These are phyloP conservation scores for Lepus europaeus DNA, from an alignment of 2,113 vertebrate genomes.

Conservation along the genomic window DNA sequence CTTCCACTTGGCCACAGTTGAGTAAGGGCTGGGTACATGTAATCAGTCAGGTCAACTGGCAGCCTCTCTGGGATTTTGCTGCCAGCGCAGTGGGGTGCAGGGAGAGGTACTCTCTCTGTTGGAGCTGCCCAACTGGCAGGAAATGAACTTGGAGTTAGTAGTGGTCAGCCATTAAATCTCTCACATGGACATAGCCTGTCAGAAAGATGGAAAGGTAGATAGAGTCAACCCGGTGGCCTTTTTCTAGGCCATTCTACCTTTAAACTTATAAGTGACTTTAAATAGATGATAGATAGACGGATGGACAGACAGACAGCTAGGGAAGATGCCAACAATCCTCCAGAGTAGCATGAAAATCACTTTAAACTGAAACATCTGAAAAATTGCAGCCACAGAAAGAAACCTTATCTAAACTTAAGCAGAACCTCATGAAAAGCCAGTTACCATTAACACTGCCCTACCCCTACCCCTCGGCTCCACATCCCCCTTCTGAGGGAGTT, in stretches of 20 bases:
- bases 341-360: constrained; percentile 38
- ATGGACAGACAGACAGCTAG: neutral
- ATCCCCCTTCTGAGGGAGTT: constrained; percentile 4
- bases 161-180: neutral
- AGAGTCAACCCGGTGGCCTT: neutral
- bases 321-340: neutral
- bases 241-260: constrained; percentile 11
- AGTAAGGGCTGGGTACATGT: neutral
- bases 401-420: constrained; percentile 64
- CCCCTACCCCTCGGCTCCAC: too few species aligned
- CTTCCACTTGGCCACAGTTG: neutral
- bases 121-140: neutral
- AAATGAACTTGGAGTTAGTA: neutral
- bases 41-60: neutral
- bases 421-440: constrained; percentile 48
- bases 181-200: neutral
- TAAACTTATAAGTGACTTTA: constrained; percentile 31
- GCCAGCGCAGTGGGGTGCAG: neutral
- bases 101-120: neutral
- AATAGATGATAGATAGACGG: neutral
- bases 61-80: neutral
- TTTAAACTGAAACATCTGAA: constrained; percentile 70
- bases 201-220: neutral
- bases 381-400: constrained; percentile 68
- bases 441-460: constrained; percentile 10